These are phyloP conservation scores for Phocoena phocoena DNA, from an alignment of 2,113 vertebrate genomes.

Conservation along the genomic window DNA sequence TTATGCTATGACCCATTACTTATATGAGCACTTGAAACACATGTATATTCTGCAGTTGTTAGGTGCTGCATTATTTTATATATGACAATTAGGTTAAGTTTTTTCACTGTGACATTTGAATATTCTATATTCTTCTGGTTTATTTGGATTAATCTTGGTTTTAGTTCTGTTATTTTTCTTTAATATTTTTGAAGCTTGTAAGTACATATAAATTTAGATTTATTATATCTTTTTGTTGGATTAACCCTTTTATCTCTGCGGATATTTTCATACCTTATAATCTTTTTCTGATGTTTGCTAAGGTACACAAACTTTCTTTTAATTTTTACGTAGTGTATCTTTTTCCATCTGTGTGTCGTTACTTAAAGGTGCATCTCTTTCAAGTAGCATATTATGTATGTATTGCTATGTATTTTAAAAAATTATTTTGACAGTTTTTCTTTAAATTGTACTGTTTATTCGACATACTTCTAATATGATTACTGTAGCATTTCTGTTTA, in stretches of 20 bases:
- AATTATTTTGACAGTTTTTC: background rate
- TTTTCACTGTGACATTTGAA: background rate
- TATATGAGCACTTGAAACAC: background rate
- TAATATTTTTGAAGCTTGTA: background rate
- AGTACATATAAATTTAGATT: background rate
- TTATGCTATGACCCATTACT: background rate
- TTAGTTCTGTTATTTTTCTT: background rate
- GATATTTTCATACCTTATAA: background rate
- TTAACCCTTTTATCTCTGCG: background rate
- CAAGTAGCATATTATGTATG: background rate
- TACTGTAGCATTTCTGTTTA: background rate
- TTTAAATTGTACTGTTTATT: background rate
- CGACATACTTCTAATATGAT: background rate
- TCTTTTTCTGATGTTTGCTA: background rate
- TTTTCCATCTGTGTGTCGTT: background rate
- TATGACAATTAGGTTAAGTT: background rate
- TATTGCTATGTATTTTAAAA: background rate
- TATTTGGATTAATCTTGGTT: background rate
- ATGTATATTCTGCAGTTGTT: background rate
- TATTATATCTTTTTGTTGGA: background rate
- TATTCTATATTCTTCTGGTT: background rate
- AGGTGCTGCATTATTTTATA: background rate
- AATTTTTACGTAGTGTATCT: background rate
- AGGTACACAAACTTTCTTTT: background rate
- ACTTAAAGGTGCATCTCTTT: background rate